Base-by-base conservation (phyloP, 2,797 vertebrate species). In the Lagocephalus sceleratus region DNA sequence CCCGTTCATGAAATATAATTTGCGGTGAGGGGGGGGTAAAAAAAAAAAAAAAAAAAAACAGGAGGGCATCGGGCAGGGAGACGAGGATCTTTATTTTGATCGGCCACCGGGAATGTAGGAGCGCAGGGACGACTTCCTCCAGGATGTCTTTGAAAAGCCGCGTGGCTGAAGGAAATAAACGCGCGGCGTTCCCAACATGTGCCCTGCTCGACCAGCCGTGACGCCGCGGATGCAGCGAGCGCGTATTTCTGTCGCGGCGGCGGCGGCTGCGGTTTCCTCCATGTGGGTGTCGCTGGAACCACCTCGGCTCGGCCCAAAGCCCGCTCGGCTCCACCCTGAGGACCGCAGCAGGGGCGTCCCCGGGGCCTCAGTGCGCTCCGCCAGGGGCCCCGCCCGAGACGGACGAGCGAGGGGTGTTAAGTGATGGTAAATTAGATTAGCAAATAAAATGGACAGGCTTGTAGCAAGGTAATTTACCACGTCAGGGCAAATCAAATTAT, bases 401-500 rank as follows among this genome's bases (percentile, higher is more conserved):
- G 45, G 60, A 11, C 10, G 12, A 58, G 25, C 60, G 66, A 64
- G 20, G 59, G 52, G 71, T 81, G 77, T 80, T 83, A 81, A 85
- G 68, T 81, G 84, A 76, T 75, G 76, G 47, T 6, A 55, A 60
- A 85, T 75, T 77, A 56, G 76, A 84, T 87, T 76, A 80, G 71
- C 63, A 73, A 76, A 84, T 81, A 78, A 81, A 79, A 78, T 71
- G 81, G 79, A 75, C 72, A 71, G 71, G 71, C 75, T 35, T 73
- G 75, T 48, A 61, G 64, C 63, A 26, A 50, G 63, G 63, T 82
- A 86, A 87, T 85, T 84, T 74, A 85, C 58, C 81, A 81, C 82
- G 83, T 86, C 79, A 73, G 65, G 54, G 63, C 66, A 84, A 87
- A 89, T 87, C 66, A 55, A 76, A 85, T 87, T 73, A 87, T 66